Conservation (phyloP, 2,797 vertebrate genomes). For the Sebastes elongatus region DNA sequence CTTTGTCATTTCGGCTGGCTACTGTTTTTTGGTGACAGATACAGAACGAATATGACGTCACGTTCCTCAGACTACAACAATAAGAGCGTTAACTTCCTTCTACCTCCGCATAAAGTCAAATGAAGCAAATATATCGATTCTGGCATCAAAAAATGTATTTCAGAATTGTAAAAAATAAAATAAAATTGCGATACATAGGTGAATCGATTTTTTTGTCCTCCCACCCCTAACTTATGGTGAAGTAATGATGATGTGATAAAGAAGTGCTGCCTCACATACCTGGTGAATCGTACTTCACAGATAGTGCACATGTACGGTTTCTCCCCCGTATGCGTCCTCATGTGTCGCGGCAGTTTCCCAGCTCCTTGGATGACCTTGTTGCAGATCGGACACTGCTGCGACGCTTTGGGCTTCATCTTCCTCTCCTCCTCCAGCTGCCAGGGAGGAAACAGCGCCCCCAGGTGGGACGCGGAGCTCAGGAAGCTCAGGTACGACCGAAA, state of each 20-base stretch:
- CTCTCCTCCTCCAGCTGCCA: constrained; percentile 97
- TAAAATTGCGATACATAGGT: too few species aligned
- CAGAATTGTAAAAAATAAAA: too few species aligned
- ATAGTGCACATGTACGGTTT: constrained; percentile 99
- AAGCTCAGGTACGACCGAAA: constrained; percentile 95
- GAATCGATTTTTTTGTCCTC: too few species aligned
- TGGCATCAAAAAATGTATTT: too few species aligned
- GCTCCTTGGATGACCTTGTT: constrained; percentile 99
- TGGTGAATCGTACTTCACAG: constrained; percentile 99
- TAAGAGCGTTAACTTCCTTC: too few species aligned
- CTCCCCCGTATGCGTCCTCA: constrained; percentile 98
- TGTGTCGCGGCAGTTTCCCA: constrained; percentile 96
- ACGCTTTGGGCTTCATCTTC: constrained; percentile 98
- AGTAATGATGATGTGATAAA: neutral
- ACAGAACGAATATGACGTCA: too few species aligned
- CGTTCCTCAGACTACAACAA: too few species aligned
- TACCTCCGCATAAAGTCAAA: too few species aligned
- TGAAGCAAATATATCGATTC: too few species aligned
- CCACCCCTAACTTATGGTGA: neutral
- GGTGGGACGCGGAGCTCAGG: constrained; percentile 91
- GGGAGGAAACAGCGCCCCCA: constrained; percentile 92
- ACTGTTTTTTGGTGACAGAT: too few species aligned
- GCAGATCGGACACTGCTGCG: constrained; percentile 98
- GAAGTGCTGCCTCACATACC: constrained; percentile 79
- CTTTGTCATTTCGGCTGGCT: too few species aligned